A percentile compares a stretch with the other conserved stretches of the same genome.
Evolutionary conservation across 1,140 invertebrate genomes (phyloP).

Genomic region (Trissolcus basalis): DNA sequence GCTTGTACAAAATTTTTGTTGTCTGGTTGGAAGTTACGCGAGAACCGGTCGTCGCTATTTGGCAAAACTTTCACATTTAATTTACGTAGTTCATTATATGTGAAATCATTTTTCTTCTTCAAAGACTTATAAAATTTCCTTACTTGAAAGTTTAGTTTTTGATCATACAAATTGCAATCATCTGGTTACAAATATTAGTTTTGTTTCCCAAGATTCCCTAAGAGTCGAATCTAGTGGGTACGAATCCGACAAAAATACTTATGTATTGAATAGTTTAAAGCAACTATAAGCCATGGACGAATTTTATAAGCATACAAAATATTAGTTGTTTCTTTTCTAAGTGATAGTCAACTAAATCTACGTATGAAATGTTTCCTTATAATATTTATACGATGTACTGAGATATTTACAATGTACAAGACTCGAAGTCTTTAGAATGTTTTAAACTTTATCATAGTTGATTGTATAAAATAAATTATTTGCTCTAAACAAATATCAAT

Average conservation of each 20-base stretch:
- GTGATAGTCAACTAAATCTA: slow-evolving; percentile 16
- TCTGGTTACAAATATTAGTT: too few relatives aligned
- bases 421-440: neutral
- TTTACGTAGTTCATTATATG: slow-evolving; percentile 22
- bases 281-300: neutral
- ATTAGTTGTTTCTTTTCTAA: neutral
- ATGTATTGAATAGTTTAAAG: slow-evolving; percentile 5
- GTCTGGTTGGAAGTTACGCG: slow-evolving; percentile 44
- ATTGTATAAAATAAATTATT: too few relatives aligned
- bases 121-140: too few relatives aligned
- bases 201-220: neutral
- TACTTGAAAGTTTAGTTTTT: too few relatives aligned
- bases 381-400: neutral
- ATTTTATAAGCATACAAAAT: slow-evolving; percentile 5
- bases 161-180: too few relatives aligned
- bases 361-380: neutral
- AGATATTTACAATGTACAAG: neutral
- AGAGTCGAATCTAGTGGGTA: slow-evolving; percentile 8
- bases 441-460: too few relatives aligned
- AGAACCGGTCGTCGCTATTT: slow-evolving; percentile 31
- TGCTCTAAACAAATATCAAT: too few relatives aligned
- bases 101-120: neutral
- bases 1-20: slow-evolving; percentile 41
- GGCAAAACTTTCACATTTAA: slow-evolving; percentile 46
- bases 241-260: slow-evolving; percentile 31